Base-by-base conservation (phyloP, 2,888 invertebrate species). In the Hipparchia semele region DNA sequence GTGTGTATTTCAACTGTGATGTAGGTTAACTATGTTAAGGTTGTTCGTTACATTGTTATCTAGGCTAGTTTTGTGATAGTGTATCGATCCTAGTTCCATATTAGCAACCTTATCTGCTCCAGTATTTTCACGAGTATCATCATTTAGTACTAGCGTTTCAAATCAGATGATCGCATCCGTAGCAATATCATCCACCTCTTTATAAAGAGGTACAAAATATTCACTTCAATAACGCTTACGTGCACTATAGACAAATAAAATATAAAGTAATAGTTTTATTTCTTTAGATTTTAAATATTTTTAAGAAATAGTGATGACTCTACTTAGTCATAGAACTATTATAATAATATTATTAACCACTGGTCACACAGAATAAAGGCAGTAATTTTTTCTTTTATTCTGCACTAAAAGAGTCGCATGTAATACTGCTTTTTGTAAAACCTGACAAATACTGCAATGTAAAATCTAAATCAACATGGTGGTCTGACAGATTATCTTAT, bases 101-200 rank as follows among this genome's bases (percentile, higher is more conserved):
- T 79, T 82, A 83, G 85, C 83, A 83, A 84, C 84, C 87, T 89
- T 91, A 91, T 85, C 90, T 93, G 91, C 90, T 92, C 92, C 92
- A 90, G 79, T 76, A 68, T 74, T 75, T 70, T 75, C 73, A 75
- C 67, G 56, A 68, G 70, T 72, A 68, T 71, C 68, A 72, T 73
- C 33, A 62, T 64, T 66, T 68, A 73, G 59, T 58, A 72, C 61
- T 60, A 58, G 45, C 67, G 54, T 53, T 58, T 53, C 49, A 12
- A 69, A 64, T 53, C 13, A 68, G 62, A 46, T 23, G 53, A 51
- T 9, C 3, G 53, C 65, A 65, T 33, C 65, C 6, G 12, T 53
- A 65, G 51, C 23, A 33, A 65, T 5, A 23, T 23, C 65, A 53
- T 9, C 12, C 33, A 12, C 33, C 23, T 23, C 39, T 6, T 12